Evolutionary conservation across 2,888 invertebrate species (phyloP), one percentile per base, ranked within the genome.

Genomic region (Anthophora plumipes): DNA sequence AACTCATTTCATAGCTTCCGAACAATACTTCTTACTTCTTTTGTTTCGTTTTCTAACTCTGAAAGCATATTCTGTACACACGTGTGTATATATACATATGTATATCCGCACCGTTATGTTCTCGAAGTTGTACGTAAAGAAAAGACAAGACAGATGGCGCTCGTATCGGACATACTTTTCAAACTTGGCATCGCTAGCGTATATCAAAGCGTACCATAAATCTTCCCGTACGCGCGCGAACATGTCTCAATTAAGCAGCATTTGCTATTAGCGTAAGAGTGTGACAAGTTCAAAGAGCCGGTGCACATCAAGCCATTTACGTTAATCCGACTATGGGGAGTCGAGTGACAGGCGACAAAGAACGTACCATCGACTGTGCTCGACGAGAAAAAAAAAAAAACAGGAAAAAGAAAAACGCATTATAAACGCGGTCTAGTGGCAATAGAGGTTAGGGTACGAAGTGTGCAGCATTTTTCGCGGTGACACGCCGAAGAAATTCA

Each of bases 401-500:
- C n/a, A n/a, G n/a, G n/a, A n/a, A 39, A 48, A 17, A 69, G 8
- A 50, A 67, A 50, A 75, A 61, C 50, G 41, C 59, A 68, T 71
- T 71, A 71, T 54, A 57, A 71, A 68, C 75, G 50, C 25, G 55
- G 8, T 14, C 79, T 31, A 37, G 69, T 52, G 69, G 43, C 50
- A 25, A 64, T 7, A 48, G 14, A 39, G 46, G 55, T 14, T 25
- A 50, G 71, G 9, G 41, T 64, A n/a, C n/a, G 22, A 22, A 63
- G 67, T 67, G 61, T 68, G 78, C 70, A 77, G 48, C 63, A 76
- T 85, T 86, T 87, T 83, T 83, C 83, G 76, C 75, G 46, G 68
- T 73, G 80, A 77, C 80, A 85, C 83, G 74, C 37, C 78, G 75
- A 87, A 87, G 86, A 86, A 86, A 87, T 83, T 85, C 85, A 66